Evolutionary conservation across 2,797 vertebrate species (phyloP).

Genomic region (Amblyraja radiata): DNA sequence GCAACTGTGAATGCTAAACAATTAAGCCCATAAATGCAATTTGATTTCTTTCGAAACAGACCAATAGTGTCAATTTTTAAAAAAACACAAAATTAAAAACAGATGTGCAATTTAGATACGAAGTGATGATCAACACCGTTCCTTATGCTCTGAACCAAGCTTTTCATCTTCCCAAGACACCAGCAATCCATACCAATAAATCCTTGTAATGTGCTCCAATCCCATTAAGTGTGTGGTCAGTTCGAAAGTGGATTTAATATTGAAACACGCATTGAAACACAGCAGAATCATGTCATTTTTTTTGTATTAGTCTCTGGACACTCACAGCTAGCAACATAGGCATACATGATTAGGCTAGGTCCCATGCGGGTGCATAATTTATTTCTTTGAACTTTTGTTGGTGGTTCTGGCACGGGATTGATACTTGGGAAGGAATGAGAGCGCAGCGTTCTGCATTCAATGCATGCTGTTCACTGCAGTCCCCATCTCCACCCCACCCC

Average conservation of each 20-base stretch:
- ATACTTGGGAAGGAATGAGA: conserved; percentile 12
- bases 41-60: not conserved
- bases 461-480: not conserved
- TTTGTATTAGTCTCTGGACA: conserved; percentile 5
- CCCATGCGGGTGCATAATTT: conserved; percentile 1
- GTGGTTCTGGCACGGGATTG: not conserved
- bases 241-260: not conserved
- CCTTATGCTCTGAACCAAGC: not conserved
- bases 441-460: not conserved
- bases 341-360: not conserved
- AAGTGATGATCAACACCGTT: not conserved
- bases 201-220: not conserved
- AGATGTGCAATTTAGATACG: not conserved
- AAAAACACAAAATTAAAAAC: not conserved
- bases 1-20: not conserved
- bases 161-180: not conserved
- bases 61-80: not conserved
- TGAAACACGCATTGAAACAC: not conserved
- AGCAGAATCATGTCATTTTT: conserved; percentile 5
- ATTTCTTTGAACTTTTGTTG: conserved; percentile 10
- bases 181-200: not conserved
- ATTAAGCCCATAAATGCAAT: not conserved
- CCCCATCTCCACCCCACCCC: not conserved
- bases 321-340: conserved; percentile 23
- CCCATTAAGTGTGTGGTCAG: not conserved